Evolutionary conservation across 2,888 invertebrate species (phyloP).

Genomic region (Meta bourneti): DNA sequence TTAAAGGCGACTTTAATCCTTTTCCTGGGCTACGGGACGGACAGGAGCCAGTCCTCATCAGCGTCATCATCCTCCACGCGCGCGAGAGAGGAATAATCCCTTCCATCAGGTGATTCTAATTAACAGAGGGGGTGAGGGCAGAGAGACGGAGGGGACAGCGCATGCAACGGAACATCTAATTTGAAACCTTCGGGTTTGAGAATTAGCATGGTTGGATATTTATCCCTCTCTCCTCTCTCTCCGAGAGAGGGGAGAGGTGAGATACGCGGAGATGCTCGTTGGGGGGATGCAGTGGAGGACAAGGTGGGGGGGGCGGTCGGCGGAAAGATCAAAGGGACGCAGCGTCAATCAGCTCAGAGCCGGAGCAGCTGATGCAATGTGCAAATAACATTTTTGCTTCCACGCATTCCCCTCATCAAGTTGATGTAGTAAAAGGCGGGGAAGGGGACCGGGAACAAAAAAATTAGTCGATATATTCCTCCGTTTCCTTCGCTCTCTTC

Average conservation of each 20-base stretch:
- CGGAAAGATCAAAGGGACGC: slow-evolving; percentile 74
- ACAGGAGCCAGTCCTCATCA: slow-evolving; percentile 64
- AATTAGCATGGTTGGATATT: slow-evolving; percentile 76
- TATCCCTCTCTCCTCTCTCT: slow-evolving; percentile 51
- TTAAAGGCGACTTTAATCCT: slow-evolving; percentile 68
- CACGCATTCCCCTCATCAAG: slow-evolving; percentile 75
- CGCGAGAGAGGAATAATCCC: slow-evolving; percentile 48
- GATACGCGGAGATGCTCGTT: neutral
- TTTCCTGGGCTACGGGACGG: slow-evolving; percentile 35
- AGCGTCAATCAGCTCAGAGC: slow-evolving; percentile 76
- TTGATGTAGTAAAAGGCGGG: slow-evolving; percentile 68
- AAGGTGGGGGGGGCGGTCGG: slow-evolving; percentile 46
- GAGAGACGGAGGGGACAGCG: slow-evolving; percentile 29
- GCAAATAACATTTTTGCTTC: slow-evolving; percentile 77
- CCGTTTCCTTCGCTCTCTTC: slow-evolving; percentile 53
- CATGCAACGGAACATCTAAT: slow-evolving; percentile 70
- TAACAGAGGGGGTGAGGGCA: slow-evolving; percentile 43
- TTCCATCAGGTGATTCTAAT: slow-evolving; percentile 74
- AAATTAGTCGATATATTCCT: slow-evolving; percentile 73
- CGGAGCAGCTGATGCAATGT: slow-evolving; percentile 75
- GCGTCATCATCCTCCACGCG: slow-evolving; percentile 43
- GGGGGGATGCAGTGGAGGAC: neutral
- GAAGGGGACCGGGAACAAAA: slow-evolving; percentile 55
- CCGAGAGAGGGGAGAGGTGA: slow-evolving; percentile 4
- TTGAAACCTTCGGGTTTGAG: slow-evolving; percentile 75